Conservation (phyloP, 2,113 vertebrate species). For the Vanacampus margaritifer region DNA sequence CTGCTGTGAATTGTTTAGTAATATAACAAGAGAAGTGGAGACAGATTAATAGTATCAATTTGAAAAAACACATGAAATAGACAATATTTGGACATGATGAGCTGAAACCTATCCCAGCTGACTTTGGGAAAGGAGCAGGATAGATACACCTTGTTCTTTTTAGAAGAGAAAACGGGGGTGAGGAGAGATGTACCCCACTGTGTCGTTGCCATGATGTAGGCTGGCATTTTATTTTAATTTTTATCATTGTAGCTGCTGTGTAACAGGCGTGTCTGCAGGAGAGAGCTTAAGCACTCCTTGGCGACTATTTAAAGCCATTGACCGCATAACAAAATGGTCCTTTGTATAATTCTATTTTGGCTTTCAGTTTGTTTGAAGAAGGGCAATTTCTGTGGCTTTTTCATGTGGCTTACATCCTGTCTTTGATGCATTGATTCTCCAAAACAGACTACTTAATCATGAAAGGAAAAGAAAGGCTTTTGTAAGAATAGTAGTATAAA, state of each 20-base stretch:
- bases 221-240: conserved; percentile 14
- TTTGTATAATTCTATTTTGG: conserved; percentile 38
- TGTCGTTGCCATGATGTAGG: conserved; percentile 23
- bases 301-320: conserved; percentile 36
- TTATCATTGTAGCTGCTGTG: conserved; percentile 31
- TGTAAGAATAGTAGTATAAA: too few relatives aligned
- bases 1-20: too few relatives aligned
- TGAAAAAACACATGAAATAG: too few relatives aligned
- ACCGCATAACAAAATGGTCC: conserved; percentile 40
- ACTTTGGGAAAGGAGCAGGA: too few relatives aligned
- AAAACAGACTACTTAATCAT: not conserved
- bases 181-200: too few relatives aligned
- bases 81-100: too few relatives aligned
- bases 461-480: not conserved
- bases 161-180: too few relatives aligned
- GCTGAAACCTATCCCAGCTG: too few relatives aligned
- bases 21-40: too few relatives aligned
- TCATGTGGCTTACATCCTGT: conserved; percentile 37
- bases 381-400: conserved; percentile 33
- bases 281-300: conserved; percentile 39
- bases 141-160: too few relatives aligned
- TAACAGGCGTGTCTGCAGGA: conserved; percentile 57
- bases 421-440: conserved; percentile 37
- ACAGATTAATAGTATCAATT: too few relatives aligned
- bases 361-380: conserved; percentile 45